phyloP scores from a whole-genome alignment of 2,797 vertebrate genomes.

The Peromyscus nudipes region DNA sequence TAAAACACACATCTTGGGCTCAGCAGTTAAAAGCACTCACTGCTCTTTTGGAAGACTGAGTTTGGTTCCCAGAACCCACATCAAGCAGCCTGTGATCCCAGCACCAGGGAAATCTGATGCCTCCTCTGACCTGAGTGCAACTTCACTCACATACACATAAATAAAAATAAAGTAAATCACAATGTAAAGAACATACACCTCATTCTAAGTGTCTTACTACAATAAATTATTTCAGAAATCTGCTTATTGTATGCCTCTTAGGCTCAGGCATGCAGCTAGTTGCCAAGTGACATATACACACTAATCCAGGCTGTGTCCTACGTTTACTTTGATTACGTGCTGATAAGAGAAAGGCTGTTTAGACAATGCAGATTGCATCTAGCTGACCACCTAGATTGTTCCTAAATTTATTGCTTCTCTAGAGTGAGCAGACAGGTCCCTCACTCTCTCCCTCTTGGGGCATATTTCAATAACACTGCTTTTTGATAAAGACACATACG shows the following conservation, averaged over 20 bases:
- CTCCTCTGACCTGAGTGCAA: not conserved
- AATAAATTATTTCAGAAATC: not conserved
- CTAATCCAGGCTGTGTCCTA: not conserved
- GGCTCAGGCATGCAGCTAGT: not conserved
- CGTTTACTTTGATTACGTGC: not conserved
- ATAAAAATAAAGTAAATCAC: not conserved
- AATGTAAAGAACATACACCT: not conserved
- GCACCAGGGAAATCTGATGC: not conserved
- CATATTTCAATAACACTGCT: conserved; percentile 65
- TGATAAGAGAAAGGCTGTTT: conserved; percentile 52
- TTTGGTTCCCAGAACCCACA: not conserved
- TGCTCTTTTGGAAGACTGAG: not conserved
- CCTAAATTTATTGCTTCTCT: conserved; percentile 69
- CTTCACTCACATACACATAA: not conserved
- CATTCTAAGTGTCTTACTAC: not conserved
- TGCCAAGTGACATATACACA: not conserved
- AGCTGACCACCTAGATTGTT: conserved; percentile 73
- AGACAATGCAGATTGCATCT: conserved; percentile 57
- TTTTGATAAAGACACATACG: conserved; percentile 64
- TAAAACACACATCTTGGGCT: not conserved
- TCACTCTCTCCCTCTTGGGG: not conserved
- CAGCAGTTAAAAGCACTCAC: not conserved
- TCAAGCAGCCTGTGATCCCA: not conserved
- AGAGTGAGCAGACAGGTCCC: not conserved
- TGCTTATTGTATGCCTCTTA: not conserved